A percentile compares a stretch with the other conserved stretches of the same genome.
Conservation (phyloP, 1,140 invertebrate species). For the Pseudomyrmex flavicornis region DNA sequence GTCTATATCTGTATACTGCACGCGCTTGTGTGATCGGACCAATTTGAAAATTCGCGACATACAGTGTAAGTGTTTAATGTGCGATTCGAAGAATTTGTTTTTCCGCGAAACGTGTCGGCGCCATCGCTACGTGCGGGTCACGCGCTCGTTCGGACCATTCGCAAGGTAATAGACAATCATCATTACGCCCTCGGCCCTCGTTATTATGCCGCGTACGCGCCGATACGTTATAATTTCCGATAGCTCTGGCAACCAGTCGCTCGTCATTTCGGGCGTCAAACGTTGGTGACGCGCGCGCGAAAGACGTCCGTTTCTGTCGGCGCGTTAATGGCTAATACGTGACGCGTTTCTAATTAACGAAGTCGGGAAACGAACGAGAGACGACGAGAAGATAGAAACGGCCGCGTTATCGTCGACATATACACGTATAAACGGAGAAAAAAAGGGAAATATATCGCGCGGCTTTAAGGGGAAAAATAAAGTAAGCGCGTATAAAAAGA, state of each 20-base stretch:
- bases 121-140: slow-evolving; percentile 28
- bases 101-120: slow-evolving; percentile 8
- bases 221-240: slow-evolving; percentile 74
- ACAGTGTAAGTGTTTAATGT: background rate
- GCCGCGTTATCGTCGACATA: background rate
- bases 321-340: slow-evolving; percentile 70
- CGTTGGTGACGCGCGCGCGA: slow-evolving; percentile 37
- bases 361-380: slow-evolving; percentile 43
- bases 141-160: slow-evolving; percentile 39
- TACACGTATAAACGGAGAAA: background rate
- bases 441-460: slow-evolving; percentile 21
- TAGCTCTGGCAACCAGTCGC: slow-evolving; percentile 47
- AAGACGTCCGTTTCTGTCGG: slow-evolving; percentile 60
- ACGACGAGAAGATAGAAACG: slow-evolving; percentile 34
- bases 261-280: slow-evolving; percentile 60
- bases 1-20: background rate
- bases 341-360: slow-evolving; percentile 67
- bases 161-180: slow-evolving; percentile 74
- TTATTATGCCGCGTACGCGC: slow-evolving; percentile 69
- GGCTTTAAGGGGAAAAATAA: background rate
- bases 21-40: background rate
- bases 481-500: background rate
- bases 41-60: too few species aligned
- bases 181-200: slow-evolving; percentile 65
- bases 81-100: background rate